Base-by-base conservation (phyloP, 2,797 vertebrate species). In the Holocentrus rufus region DNA sequence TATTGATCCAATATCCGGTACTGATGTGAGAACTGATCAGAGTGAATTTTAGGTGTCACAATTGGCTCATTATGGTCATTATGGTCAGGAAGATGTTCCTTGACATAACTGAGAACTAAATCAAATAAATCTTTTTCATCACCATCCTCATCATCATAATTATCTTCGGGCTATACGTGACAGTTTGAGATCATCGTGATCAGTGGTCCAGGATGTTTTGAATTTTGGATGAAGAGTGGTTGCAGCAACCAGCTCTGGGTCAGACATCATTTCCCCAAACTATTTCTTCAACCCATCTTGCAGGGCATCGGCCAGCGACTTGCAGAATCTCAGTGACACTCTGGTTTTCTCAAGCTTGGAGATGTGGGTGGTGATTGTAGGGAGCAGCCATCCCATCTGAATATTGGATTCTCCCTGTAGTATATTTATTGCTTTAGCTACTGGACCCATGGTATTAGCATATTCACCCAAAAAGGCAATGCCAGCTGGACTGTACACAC, bases 201-300 rank as follows among this genome's bases (percentile, higher is more conserved):
- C 34, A 15, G 3, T 53, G 10, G 74, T 71, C 61, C 54, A 65
- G 61, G 27, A 71, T 27, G 54, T 65, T 42, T 68, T 72, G 22
- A 78, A 78, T 20, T 72, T 72, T 5, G 69, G 76, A n/a, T 42
- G 13, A 31, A 72, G 63, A 67, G 56, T 62, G 31, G 63, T 69
- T 23, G 56, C 69, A 14, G 61, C 69, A 72, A 72, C 18, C 0
- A 78, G 47, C 55, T 72, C 63, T 47, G 56, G 69, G 6, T 72
- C 61, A 47, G 15, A 18, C 34, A 73, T 39, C 55, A 72, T 72
- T 7, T 36, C 8, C 18, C 54, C 31, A 55, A 72, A 72, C 5
- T 55, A 3, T 44, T 53, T 65, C 9, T 42, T 39, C 25, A 65
- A 20, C 10, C 31, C 55, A 0, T 8, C 34, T 31, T 18, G 62